Conservation (phyloP, 2,888 invertebrate genomes). For the Acronicta aceris region DNA sequence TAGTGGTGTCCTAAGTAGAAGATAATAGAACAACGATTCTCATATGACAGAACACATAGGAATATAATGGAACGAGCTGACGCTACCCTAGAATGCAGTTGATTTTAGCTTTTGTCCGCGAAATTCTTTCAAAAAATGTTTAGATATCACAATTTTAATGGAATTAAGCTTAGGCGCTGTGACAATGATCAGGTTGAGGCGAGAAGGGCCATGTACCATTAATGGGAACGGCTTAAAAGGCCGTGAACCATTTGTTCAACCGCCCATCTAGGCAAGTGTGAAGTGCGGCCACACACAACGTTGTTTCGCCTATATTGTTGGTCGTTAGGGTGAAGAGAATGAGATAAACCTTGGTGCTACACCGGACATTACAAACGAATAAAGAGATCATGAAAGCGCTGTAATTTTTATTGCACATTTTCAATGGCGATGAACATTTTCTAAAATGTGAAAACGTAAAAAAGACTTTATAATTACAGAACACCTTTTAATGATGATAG, state of each 20-base stretch:
- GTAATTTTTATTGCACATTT: slow-evolving; percentile 17
- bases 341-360: slow-evolving; percentile 10
- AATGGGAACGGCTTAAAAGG: slow-evolving; percentile 55
- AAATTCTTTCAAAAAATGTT: slow-evolving; percentile 16
- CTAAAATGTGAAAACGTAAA: no score
- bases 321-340: slow-evolving; percentile 15
- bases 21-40: slow-evolving; percentile 3
- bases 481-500: background rate
- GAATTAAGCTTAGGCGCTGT: slow-evolving; percentile 16
- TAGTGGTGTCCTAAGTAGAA: slow-evolving; percentile 10
- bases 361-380: slow-evolving; percentile 6
- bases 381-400: slow-evolving; percentile 5
- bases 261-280: slow-evolving; percentile 60
- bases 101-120: slow-evolving; percentile 7
- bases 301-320: slow-evolving; percentile 28
- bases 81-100: slow-evolving; percentile 15
- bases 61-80: no score
- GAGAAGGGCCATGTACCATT: slow-evolving; percentile 44
- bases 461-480: no score
- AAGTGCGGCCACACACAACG: slow-evolving; percentile 67
- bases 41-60: slow-evolving; percentile 3
- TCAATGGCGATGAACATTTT: background rate
- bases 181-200: slow-evolving; percentile 23
- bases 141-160: slow-evolving; percentile 29
- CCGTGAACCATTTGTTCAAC: slow-evolving; percentile 62